Base-by-base conservation (phyloP, 2,797 vertebrate genomes). In the Dromococcyx pavoninus region DNA sequence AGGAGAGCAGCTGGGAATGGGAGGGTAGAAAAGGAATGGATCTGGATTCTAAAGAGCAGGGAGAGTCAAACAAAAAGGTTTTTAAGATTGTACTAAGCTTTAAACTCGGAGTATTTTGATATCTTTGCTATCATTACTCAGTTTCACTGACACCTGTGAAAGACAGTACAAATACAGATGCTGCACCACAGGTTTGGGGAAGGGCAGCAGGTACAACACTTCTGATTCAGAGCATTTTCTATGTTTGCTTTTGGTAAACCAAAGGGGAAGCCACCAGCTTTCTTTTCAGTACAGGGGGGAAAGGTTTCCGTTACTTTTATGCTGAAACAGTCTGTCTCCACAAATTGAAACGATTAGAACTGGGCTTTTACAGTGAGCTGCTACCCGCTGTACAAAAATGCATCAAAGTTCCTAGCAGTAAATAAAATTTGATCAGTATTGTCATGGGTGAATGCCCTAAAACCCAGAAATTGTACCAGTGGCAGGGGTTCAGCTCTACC, bases 131-230 rank as follows among this genome's bases (percentile, higher is more conserved):
- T 18, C 64, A 9, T 27, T 58, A 18, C 30, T 56, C 10, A 3
- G n/a, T 35, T 87, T 72, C 64, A 23, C 86, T 71, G 73, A 33
- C 1, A 0, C 13, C 22, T 35, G 7, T 48, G 43, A 39, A 43
- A 85, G 83, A 27, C 5, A 18, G 12, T 37, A 23, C 32, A 83
- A 35, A 21, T 71, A 33, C 27, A 61, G 37, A 5, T 10, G 9
- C 24, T 17, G 19, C 13, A 25, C 67, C 21, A 6, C 0, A 0
- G 7, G 79, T 87, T 32, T 1, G 33, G 75, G 32, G 3, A 54
- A 66, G 50, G 50, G 10, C 46, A 57, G 28, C n/a, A 54, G 43
- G 24, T 69, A 7, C 9, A 44, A 13, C 0, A 0, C 17, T 57
- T 64, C 14, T 15, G 74, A 80, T 30, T 48, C 22, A 44, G 84